Percentiles rank a stretch among this genome's conserved stretches.
Conservation (phyloP, 2,797 vertebrate genomes). For the Nyctibius grandis region DNA sequence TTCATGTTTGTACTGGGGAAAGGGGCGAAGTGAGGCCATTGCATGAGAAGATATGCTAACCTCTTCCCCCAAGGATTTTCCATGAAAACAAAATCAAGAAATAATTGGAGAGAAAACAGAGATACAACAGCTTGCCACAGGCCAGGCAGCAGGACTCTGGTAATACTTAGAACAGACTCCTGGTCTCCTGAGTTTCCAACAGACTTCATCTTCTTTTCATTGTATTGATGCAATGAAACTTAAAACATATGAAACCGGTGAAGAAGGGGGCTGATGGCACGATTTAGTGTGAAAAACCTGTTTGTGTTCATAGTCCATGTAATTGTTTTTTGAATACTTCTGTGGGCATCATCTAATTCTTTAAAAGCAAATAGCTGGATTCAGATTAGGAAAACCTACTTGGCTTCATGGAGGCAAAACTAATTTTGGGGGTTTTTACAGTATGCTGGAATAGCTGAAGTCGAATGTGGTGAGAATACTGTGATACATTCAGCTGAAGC, state of each 20-base stretch:
- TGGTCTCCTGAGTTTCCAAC: not conserved
- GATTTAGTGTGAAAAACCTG: not conserved
- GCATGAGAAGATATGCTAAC: not conserved
- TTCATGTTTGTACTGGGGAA: not conserved
- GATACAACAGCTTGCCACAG: too few relatives aligned
- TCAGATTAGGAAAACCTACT: not conserved
- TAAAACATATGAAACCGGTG: not conserved
- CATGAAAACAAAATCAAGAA: not conserved
- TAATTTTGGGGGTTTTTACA: not conserved
- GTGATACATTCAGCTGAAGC: not conserved
- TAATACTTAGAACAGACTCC: not conserved
- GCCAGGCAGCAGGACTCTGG: not conserved
- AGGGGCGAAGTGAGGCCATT: not conserved
- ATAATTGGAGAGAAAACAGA: not conserved
- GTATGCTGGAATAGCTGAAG: not conserved
- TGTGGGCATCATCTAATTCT: not conserved
- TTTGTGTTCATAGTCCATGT: not conserved
- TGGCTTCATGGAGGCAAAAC: not conserved
- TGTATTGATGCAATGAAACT: not conserved
- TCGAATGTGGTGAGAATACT: not conserved
- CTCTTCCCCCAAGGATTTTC: not conserved
- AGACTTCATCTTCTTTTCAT: not conserved
- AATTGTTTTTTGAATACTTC: not conserved
- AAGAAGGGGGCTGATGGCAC: not conserved
- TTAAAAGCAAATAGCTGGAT: not conserved